Conservation (phyloP, 2,888 invertebrate genomes). For the Thereva nobilitata region DNA sequence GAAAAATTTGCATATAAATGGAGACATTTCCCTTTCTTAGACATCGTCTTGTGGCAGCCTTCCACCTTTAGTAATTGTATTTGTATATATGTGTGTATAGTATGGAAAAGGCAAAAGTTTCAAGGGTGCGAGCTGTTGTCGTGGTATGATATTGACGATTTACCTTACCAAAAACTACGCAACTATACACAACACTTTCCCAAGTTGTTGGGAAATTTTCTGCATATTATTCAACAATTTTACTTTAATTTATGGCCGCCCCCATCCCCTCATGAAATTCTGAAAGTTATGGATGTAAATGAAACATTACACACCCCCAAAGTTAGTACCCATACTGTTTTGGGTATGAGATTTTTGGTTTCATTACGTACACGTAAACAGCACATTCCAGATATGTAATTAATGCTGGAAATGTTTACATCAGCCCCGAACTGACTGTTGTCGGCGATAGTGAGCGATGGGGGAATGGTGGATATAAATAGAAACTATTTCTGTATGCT, state of each 20-base stretch:
- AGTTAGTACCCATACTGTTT: background rate
- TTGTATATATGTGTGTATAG: conserved; percentile 24
- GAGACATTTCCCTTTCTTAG: conserved; percentile 34
- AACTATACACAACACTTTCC: background rate
- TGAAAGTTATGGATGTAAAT: background rate
- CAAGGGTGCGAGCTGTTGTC: background rate
- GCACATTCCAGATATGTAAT: conserved; percentile 3
- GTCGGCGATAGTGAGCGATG: background rate
- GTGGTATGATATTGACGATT: too few relatives aligned
- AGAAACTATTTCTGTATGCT: conserved; percentile 19
- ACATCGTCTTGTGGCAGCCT: conserved; percentile 24
- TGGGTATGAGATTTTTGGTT: conserved; percentile 14
- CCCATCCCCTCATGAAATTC: background rate
- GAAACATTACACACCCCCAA: conserved; percentile 22
- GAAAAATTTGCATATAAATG: conserved; percentile 37
- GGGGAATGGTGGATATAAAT: conserved; percentile 18
- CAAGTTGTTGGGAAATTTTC: conserved; percentile 3
- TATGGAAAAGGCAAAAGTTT: conserved; percentile 12
- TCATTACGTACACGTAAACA: background rate
- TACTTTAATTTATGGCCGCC: conserved; percentile 22
- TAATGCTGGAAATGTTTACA: conserved; percentile 23
- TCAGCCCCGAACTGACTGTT: background rate
- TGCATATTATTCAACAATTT: conserved; percentile 20
- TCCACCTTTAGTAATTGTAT: conserved; percentile 23
- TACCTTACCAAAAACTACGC: background rate